A percentile compares a stretch with the other conserved stretches of the same genome.
Evolutionary conservation across 2,888 invertebrate species (phyloP).

Genomic region (Gerris lacustris): DNA sequence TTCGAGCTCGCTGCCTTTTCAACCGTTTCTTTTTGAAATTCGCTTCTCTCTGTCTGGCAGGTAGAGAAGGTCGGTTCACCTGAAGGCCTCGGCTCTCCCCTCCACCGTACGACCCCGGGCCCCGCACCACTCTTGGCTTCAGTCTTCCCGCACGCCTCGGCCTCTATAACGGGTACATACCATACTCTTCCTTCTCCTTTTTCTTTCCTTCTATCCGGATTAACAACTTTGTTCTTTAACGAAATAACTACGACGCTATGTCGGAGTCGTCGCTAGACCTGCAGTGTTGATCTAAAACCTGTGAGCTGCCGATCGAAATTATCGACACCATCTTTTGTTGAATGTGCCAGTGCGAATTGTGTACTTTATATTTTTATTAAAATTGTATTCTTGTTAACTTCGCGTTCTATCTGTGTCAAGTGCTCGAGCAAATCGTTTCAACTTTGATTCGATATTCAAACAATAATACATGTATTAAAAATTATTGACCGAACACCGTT

Average conservation of each 20-base stretch:
- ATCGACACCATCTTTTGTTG: too few relatives aligned
- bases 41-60: slow-evolving; percentile 3
- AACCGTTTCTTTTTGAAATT: slow-evolving; percentile 3
- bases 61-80: slow-evolving; percentile 1
- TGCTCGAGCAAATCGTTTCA: too few relatives aligned
- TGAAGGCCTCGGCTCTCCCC: slow-evolving; percentile 1
- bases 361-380: too few relatives aligned
- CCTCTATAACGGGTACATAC: neutral
- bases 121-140: neutral
- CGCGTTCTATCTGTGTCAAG: too few relatives aligned
- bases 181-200: neutral
- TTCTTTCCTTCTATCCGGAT: neutral
- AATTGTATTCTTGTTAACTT: too few relatives aligned
- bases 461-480: too few relatives aligned
- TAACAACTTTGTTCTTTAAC: neutral
- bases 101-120: neutral
- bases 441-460: too few relatives aligned
- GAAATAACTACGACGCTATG: neutral
- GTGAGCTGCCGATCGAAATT: too few relatives aligned
- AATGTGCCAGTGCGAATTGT: too few relatives aligned
- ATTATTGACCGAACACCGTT: too few relatives aligned
- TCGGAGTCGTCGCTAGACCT: too few relatives aligned
- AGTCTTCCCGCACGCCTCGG: slow-evolving; percentile 5
- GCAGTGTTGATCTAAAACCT: too few relatives aligned
- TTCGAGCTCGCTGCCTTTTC: neutral